Base-by-base conservation (phyloP, 2,797 vertebrate species). In the Pangasius djambal region DNA sequence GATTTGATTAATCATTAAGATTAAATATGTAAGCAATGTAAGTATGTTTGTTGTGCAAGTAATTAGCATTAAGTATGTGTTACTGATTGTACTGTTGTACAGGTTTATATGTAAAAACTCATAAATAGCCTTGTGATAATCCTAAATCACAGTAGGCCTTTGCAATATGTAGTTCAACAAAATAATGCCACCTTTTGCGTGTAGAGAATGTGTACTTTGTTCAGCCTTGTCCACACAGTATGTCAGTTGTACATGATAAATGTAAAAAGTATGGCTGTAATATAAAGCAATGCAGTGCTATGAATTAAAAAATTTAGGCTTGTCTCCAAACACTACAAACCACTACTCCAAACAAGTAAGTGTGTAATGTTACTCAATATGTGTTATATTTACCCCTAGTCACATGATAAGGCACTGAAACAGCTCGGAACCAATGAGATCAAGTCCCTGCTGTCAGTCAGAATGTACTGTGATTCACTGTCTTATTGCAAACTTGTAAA, bases 401-500 rank as follows among this genome's bases (percentile, higher is more conserved):
- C n/a, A 34, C 8, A 55, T 8, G 28, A 55, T 55, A 59, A 57
- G 16, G 52, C 28, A 81, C 2, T 22, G 6, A 55, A 9, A 57
- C 10, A 78, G 25, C 25, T n/a, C 48, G 7, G 48, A 81, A 81
- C 18, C 31, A 57, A 55, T 31, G 50, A 78, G 15, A 50, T 34
- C 52, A 57, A 20, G 25, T 57, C n/a, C 16, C 31, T 81, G 77
- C 77, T 55, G n/a, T 81, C 77, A 81, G 8, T 55, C 28, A 25
- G 31, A 59, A 81, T 82, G 55, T 44, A 34, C 52, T 22, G 44
- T 83, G 57, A 25, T 61, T 37, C 20, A 83, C 79, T 83, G 79
- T 9, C 50, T 79, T 55, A 55, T 79, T 57, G 31, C 77, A 79
- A 31, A 1, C 3, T 55, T 79, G 52, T 40, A 13, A 83, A 61